phyloP scores from a whole-genome alignment of 23 tunicate species.

The Botrylloides violaceus region DNA sequence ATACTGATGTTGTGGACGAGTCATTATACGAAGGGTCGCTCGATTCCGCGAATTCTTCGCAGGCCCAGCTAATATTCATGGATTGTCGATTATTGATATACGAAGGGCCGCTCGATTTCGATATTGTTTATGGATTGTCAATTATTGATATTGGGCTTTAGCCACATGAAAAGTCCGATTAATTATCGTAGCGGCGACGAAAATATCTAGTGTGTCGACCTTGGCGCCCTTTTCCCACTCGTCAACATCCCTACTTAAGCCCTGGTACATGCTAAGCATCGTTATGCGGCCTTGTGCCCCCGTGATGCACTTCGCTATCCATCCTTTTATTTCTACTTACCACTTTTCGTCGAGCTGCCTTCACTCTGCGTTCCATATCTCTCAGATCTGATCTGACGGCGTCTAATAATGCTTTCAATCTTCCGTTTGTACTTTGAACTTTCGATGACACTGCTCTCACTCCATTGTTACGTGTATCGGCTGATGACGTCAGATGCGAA shows the following conservation, averaged over 20 bases:
- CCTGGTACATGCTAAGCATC: neutral
- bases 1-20: neutral
- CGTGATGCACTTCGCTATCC: no score
- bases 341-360: slow-evolving; percentile 34
- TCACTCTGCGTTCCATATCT: slow-evolving; percentile 27
- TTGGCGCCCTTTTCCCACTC: neutral
- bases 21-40: neutral
- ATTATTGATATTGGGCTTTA: no score
- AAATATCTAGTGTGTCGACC: no score
- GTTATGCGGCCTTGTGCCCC: neutral
- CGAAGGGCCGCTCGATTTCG: no score
- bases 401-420: slow-evolving; percentile 32
- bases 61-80: neutral
- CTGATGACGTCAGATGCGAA: slow-evolving; percentile 19
- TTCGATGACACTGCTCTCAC: slow-evolving; percentile 31
- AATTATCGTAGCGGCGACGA: no score
- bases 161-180: no score
- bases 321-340: slow-evolving; percentile 24
- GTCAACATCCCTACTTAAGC: neutral
- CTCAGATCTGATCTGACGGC: slow-evolving; percentile 39
- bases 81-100: no score
- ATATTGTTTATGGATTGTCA: no score
- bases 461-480: slow-evolving; percentile 26
- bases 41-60: no score
- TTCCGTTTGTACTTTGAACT: slow-evolving; percentile 15